phyloP scores from a whole-genome alignment of 53 echinoderm and acorn worm genomes.

The Actinopyga echinites region DNA sequence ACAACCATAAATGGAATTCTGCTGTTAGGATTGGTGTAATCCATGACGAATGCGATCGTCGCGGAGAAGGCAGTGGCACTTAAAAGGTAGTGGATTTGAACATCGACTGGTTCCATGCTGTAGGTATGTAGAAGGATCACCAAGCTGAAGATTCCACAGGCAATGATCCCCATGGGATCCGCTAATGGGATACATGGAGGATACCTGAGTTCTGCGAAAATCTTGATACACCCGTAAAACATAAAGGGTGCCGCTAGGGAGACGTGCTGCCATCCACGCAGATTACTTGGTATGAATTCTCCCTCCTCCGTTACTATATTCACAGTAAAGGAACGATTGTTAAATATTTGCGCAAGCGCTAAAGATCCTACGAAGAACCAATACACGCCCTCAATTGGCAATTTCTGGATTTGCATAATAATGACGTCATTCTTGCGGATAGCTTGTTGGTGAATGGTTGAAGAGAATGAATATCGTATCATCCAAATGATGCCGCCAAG shows the following conservation, averaged over 20 bases:
- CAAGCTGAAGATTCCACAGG: background rate
- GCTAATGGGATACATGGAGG: background rate
- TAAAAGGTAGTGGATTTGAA: too few relatives aligned
- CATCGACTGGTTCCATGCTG: background rate
- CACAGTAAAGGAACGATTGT: background rate
- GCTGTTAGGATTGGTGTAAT: too few relatives aligned
- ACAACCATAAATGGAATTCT: too few relatives aligned
- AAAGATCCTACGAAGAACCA: background rate
- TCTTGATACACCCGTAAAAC: too few relatives aligned
- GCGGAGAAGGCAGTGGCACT: too few relatives aligned
- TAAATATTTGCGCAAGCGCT: background rate
- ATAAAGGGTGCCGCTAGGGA: too few relatives aligned
- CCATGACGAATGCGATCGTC: too few relatives aligned
- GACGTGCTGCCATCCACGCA: background rate
- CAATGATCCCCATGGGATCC: background rate
- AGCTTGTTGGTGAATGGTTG: too few relatives aligned
- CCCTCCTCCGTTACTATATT: background rate
- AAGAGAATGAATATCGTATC: background rate
- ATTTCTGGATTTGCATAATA: too few relatives aligned
- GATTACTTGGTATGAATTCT: background rate
- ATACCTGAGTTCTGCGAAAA: too few relatives aligned
- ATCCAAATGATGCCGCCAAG: constrained; percentile 2
- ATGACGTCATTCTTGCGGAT: too few relatives aligned
- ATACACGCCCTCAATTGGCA: background rate
- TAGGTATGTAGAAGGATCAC: background rate